phyloP scores from a whole-genome alignment of 1,140 invertebrate species.

The Nylanderia fulva region DNA sequence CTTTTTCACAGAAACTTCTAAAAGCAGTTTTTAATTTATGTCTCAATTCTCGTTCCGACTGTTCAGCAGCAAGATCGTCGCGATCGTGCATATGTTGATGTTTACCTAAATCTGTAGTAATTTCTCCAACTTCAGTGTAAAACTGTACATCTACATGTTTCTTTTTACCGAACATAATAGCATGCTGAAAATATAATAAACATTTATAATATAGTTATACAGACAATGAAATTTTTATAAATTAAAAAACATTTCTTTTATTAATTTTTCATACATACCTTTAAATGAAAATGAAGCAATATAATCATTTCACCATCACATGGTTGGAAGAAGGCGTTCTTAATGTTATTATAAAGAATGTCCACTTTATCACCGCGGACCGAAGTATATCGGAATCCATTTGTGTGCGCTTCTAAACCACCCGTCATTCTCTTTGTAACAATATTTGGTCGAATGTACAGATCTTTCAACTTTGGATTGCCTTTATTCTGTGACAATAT shows the following conservation, averaged over 20 bases:
- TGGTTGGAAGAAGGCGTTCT: constrained; percentile 99
- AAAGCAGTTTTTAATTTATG: constrained; percentile 99
- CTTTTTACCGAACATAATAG: constrained; percentile 99
- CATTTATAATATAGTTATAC: neutral
- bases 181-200: constrained; percentile 88
- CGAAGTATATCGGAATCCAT: constrained; percentile 99
- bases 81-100: constrained; percentile 99
- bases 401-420: constrained; percentile 96
- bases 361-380: constrained; percentile 99
- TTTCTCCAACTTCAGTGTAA: constrained; percentile 99
- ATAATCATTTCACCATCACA: constrained; percentile 99
- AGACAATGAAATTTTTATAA: constrained; percentile 2
- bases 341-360: constrained; percentile 99
- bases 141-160: constrained; percentile 99
- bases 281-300: constrained; percentile 98
- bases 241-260: constrained; percentile 10
- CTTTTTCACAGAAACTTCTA: constrained; percentile 99
- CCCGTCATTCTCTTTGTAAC: constrained; percentile 98
- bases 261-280: constrained; percentile 86
- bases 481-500: constrained; percentile 98
- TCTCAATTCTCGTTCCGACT: constrained; percentile 98
- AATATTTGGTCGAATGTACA: constrained; percentile 99
- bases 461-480: constrained; percentile 99
- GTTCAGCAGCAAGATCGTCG: constrained; percentile 99
- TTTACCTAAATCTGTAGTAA: constrained; percentile 99